Base-by-base conservation (phyloP, 1,140 invertebrate genomes). In the Lasioglossum albipes region DNA sequence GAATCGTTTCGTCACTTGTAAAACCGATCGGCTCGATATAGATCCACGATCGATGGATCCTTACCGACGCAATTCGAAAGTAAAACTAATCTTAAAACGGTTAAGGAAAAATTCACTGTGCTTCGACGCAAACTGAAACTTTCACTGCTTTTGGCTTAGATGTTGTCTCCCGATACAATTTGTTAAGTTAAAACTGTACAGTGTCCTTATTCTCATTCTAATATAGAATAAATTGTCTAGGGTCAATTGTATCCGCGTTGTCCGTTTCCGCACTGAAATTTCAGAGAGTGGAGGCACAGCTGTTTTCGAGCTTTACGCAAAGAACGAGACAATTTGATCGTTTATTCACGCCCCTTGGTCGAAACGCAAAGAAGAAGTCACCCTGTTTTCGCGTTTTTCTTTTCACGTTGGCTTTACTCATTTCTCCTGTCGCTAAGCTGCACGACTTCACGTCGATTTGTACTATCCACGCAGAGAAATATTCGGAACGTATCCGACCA, bases 321-420 rank as follows among this genome's bases (percentile, higher is more conserved):
- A 74, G 61, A 70, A 76, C 65, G 57, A 84, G 71, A 86, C 69
- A 65, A 81, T 82, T 75, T 73, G 18, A 54, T 68, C 22, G 52
- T 79, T 13, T 49, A 27, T 75, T 79, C 57, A 59, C 57, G n/a
- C 31, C 57, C 75, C 72, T 87, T 77, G 84, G 79, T 87, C 79
- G 57, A 85, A 36, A 84, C 81, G 54, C 75, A 87, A 80, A 89
- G 86, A 42, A 71, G 13, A 79, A 89, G 85, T 90, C 89, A 92
- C 91, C 91, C 91, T 92, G 91, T 91, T 89, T 49, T 89, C 83
- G 68, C 82, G 80, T 88, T 86, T 87, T 83, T 82, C 78, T 83
- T 86, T 59, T 20, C 86, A 82, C 79, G 67, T 74, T 49, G 79
- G 54, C 52, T 73, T 86, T 62, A 70, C 81, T 83, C 76, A 52